Conservation (phyloP, 1,140 invertebrate species). For the Diploscapter pachys region DNA sequence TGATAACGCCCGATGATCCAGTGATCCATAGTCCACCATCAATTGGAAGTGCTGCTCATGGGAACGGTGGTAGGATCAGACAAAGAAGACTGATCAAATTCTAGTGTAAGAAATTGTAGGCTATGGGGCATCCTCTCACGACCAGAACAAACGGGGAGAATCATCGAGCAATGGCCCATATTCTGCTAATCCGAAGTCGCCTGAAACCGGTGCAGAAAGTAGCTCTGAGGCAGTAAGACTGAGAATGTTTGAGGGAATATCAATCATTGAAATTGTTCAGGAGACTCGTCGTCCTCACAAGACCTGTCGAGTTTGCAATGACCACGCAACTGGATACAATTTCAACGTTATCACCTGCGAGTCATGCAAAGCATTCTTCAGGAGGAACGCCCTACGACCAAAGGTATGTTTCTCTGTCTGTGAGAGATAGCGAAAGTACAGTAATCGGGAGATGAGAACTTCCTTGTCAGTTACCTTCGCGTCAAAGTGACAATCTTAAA, state of each 20-base stretch:
- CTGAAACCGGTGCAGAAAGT: background rate
- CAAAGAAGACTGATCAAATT: background rate
- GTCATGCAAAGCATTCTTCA: constrained; percentile 94
- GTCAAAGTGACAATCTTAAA: too few relatives aligned
- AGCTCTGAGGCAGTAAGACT: background rate
- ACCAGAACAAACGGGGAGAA: too few relatives aligned
- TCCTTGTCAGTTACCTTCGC: background rate
- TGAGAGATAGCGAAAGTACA: background rate
- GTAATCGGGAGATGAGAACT: background rate
- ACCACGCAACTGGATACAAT: constrained; percentile 86
- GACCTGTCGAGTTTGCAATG: constrained; percentile 77
- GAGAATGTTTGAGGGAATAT: background rate
- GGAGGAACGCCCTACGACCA: constrained; percentile 84
- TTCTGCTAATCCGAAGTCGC: background rate
- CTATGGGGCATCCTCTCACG: background rate
- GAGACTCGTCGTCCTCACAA: constrained; percentile 44
- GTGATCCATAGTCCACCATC: constrained; percentile 45
- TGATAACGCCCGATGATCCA: constrained; percentile 47
- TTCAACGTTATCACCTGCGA: constrained; percentile 94
- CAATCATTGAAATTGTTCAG: constrained; percentile 13
- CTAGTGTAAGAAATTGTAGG: background rate
- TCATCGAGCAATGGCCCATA: background rate
- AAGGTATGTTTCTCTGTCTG: constrained; percentile 67
- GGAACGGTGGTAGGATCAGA: constrained; percentile 14
- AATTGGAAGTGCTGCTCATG: constrained; percentile 18